Evolutionary conservation across 1,140 invertebrate species (phyloP).

Genomic region (Tetragonula clypearis): DNA sequence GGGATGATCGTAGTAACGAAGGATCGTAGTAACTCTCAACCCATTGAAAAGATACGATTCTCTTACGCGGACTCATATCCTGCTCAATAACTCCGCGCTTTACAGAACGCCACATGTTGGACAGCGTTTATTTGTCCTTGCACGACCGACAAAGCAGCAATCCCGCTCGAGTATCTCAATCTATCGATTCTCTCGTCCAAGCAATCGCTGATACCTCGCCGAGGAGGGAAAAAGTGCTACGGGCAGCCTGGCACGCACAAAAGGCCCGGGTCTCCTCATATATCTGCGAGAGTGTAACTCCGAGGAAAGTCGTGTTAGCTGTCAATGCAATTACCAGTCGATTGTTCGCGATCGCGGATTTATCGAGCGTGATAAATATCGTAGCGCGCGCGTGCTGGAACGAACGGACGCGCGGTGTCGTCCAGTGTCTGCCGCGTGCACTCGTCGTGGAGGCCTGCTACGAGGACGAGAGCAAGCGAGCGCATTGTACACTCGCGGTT

Average conservation of each 20-base stretch:
- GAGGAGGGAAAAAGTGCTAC: too few relatives aligned
- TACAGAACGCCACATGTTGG: background rate
- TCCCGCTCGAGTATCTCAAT: background rate
- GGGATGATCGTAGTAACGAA: background rate
- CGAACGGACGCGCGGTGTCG: constrained; percentile 2
- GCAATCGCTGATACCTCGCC: background rate
- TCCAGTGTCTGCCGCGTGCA: constrained; percentile 25
- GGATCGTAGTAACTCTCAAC: too few relatives aligned
- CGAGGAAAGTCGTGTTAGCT: constrained; percentile 5
- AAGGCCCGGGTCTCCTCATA: background rate
- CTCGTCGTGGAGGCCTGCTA: constrained; percentile 41
- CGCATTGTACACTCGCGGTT: constrained; percentile 61
- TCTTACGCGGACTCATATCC: background rate
- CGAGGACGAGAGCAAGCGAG: constrained; percentile 1
- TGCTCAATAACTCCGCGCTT: background rate
- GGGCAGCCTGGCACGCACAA: background rate
- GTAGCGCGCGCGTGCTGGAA: constrained; percentile 10
- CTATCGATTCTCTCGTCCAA: background rate
- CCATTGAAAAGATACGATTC: background rate
- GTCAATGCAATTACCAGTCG: constrained; percentile 45
- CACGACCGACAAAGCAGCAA: background rate
- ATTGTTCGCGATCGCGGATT: constrained; percentile 45
- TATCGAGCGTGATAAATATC: constrained; percentile 58
- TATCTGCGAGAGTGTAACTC: background rate
- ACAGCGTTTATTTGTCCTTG: background rate